These are phyloP conservation scores for Euzophera pinguis DNA, from an alignment of 2,888 invertebrate genomes.

Conservation along the genomic window DNA sequence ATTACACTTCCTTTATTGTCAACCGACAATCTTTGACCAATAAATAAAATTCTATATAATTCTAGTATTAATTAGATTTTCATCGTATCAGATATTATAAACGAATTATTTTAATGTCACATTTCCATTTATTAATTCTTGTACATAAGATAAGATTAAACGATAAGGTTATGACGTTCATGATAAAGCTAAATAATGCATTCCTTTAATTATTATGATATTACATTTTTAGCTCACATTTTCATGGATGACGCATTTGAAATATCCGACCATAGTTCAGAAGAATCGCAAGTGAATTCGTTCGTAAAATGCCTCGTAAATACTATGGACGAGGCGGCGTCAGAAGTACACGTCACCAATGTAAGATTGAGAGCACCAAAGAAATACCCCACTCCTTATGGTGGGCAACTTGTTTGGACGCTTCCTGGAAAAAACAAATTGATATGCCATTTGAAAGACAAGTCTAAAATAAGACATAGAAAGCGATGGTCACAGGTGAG, in stretches of 20 bases:
- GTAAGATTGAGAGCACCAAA: conserved; percentile 83
- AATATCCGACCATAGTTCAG: conserved; percentile 79
- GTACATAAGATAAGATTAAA: not conserved
- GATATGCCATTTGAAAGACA: conserved; percentile 93
- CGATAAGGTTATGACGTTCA: not conserved
- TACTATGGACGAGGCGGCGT: conserved; percentile 87
- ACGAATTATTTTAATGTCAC: not conserved
- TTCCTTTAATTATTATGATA: too few relatives aligned
- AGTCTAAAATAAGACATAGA: conserved; percentile 90
- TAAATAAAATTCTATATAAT: not conserved
- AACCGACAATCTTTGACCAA: not conserved
- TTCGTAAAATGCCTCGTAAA: conserved; percentile 88
- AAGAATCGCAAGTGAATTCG: conserved; percentile 88
- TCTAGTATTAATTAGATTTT: not conserved
- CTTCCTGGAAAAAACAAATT: conserved; percentile 92
- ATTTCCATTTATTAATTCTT: not conserved
- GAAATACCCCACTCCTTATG: conserved; percentile 91
- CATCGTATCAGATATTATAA: not conserved
- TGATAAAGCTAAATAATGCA: not conserved
- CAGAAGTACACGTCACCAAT: conserved; percentile 83
- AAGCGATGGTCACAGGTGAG: conserved; percentile 95
- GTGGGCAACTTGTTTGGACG: conserved; percentile 90
- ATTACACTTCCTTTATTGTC: not conserved
- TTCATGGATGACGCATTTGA: conserved; percentile 93
- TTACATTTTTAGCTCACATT: conserved; percentile 87